Evolutionary conservation across 2,888 invertebrate species (phyloP), one percentile per base, ranked within the genome.

Genomic region (Achlya flavicornis): DNA sequence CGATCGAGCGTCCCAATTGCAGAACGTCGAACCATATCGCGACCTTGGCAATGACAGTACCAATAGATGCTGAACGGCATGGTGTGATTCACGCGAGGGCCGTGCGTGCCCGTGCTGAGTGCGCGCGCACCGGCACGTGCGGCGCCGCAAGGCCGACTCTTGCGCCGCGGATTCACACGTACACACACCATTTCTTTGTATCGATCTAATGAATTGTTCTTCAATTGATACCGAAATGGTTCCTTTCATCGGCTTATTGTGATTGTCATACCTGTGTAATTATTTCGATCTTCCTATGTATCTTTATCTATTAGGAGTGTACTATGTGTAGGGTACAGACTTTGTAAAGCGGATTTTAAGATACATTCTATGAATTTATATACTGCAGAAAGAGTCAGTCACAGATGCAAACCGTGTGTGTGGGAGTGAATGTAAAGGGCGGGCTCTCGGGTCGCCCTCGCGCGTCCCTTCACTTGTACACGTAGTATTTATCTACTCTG

Each of bases 31-130:
- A 61, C 63, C 64, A n/a, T n/a, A 59, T 46, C 48, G 65, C 63
- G 75, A 66, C 84, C 85, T 83, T 84, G 85, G 64, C 85, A 78
- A 65, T 84, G 84, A 79, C 71, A 74, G 73, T 73, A 72, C 70
- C 73, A 12, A n/a, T 14, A 53, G 48, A 53, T 8, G 1, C 10
- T 14, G 5, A 3, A n/a, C 12, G 41, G 4, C 26, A 11, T 19
- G 57, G 65, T n/a, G n/a, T n/a, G n/a, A n/a, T n/a, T 60, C 58
- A 61, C 46, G 62, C 63, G 66, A 63, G 69, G 69, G 69, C 67
- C 71, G 70, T 70, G 60, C 61, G 68, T 58, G 67, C 61, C 61
- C 63, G 69, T 70, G 73, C 62, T 61, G 64, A 61, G 62, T 63
- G 57, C 2, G 48, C 48, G n/a, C 46, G 48, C 48, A 19, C 48